A percentile compares a stretch with the other conserved stretches of the same genome.
phyloP scores from a whole-genome alignment of 2,797 vertebrate species.

The Spea hammondii region DNA sequence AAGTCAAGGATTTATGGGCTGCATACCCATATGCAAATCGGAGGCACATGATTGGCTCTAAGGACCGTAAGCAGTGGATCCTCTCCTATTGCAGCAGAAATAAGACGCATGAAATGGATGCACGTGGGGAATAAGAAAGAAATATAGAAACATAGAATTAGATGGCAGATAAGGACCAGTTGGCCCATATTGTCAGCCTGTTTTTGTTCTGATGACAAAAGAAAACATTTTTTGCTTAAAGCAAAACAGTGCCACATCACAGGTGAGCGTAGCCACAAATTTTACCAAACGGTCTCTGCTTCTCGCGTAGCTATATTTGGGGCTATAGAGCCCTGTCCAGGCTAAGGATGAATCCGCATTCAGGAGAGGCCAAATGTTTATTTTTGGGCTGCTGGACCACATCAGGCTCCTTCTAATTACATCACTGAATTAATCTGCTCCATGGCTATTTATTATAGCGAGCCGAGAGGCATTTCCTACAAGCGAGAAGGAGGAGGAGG shows the following conservation, averaged over 20 bases:
- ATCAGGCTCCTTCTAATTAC: conserved; percentile 58
- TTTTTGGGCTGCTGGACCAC: conserved; percentile 56
- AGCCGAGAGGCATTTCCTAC: conserved; percentile 52
- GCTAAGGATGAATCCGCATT: conserved; percentile 37
- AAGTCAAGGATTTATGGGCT: conserved; percentile 24
- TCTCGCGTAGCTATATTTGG: no score
- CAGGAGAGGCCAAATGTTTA: conserved; percentile 27
- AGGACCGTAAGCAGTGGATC: conserved; percentile 3
- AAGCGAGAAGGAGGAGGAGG: background rate
- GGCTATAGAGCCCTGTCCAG: conserved; percentile 18
- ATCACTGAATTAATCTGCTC: conserved; percentile 57
- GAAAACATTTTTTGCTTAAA: no score
- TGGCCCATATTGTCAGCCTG: no score
- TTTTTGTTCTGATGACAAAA: no score
- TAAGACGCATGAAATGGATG: no score
- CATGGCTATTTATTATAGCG: conserved; percentile 55
- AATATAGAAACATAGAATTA: no score
- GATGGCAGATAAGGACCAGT: no score
- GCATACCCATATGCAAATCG: conserved; percentile 10
- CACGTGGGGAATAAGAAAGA: no score
- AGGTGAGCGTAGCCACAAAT: no score
- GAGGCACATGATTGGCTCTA: conserved; percentile 35
- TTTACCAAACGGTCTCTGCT: no score
- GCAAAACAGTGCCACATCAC: no score
- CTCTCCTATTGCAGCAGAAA: no score